Base-by-base conservation (phyloP, 2,113 vertebrate genomes). In the Pluvianellus socialis region DNA sequence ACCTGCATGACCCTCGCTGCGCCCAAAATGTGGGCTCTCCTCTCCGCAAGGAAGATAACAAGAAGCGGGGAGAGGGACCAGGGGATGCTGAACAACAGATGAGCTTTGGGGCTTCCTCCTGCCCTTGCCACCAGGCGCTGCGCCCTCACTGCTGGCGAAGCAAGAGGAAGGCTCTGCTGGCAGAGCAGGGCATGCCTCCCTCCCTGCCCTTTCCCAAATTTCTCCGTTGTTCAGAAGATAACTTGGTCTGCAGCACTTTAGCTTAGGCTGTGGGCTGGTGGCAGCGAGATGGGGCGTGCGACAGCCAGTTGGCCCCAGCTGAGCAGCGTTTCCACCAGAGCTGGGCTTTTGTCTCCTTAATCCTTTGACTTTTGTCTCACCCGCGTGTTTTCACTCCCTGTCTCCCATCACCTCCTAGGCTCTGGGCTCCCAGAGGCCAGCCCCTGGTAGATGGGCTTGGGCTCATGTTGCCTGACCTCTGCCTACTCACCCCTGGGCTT, bases 141-240 rank as follows among this genome's bases (percentile, higher is more conserved):
- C 0, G 1, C 14, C 49, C 38, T 0, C 0, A 10, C 0, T 1
- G 14, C 50, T 66, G 49, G 33, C 5, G 3, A 52, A 85, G 9
- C 10, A 38, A 81, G 58, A 63, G 52, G 20, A 40, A 63, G 66
- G 70, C 84, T 90, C 73, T 87, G 50, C 77, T 66, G 90, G 72
- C 66, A 80, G 59, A 92, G 49, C 44, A 40, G 50, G 38, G 9
- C 17, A 2, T 9, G 30, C 32, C 90, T 45, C 65, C 47, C 50
- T 30, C 70, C 5, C 24, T 23, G 13, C 28, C 61, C 68, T 65
- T 35, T 47, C 63, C 56, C 53, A 18, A 35, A 38, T 35, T 3
- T 8, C 52, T 28, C 35, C 17, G 4, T 4, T 35, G 30, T 53
- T 62, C 52, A 47, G 71, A 16, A 68, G 38, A 32, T 4, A 38